Base-by-base conservation (phyloP, 2,113 vertebrate genomes). In the Siniperca chuatsi region DNA sequence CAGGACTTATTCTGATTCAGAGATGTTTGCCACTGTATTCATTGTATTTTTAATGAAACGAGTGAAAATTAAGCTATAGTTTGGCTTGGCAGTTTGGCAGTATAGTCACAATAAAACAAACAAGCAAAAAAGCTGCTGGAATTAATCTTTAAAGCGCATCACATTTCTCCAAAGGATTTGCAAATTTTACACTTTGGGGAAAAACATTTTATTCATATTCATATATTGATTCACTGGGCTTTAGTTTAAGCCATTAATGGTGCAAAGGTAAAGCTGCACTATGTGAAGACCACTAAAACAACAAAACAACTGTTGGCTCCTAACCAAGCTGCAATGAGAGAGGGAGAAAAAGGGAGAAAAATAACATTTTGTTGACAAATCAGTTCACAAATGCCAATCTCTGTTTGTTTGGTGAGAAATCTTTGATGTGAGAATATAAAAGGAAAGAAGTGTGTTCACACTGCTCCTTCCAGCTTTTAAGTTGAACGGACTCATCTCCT, bases 401-500 rank as follows among this genome's bases (percentile, higher is more conserved):
- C 72, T 71, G 81, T 83, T 83, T 74, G 68, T 87, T 65, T 75
- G 70, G 23, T 40, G 73, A 69, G 35, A 48, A 37, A 61, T 72
- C 29, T 78, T 89, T 90, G 74, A 84, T 83, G 79, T 61, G 40
- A 55, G 20, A 37, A 58, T 54, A 79, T 55, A 52, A 80, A 86
- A 85, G 46, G 40, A 29, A 70, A 61, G 13, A 29, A 64, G 37
- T 16, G 60, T 3, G 37, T 80, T 67, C 64, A 21, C 4, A 1
- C 72, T 40, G 76, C 35, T 83, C 71, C 40, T 68, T 69, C 18
- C 11, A 1, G 66, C 62, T 78, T 29, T 76, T 40, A 82, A 84
- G 83, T 69, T 40, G 69, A 88, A 81, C 40, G 10, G 80, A 88
- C 77, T 86, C 75, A 13, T 84, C 84, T 84, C 61, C 62, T 75